phyloP scores from a whole-genome alignment of 1,140 invertebrate genomes.

The Lithobius niger region DNA sequence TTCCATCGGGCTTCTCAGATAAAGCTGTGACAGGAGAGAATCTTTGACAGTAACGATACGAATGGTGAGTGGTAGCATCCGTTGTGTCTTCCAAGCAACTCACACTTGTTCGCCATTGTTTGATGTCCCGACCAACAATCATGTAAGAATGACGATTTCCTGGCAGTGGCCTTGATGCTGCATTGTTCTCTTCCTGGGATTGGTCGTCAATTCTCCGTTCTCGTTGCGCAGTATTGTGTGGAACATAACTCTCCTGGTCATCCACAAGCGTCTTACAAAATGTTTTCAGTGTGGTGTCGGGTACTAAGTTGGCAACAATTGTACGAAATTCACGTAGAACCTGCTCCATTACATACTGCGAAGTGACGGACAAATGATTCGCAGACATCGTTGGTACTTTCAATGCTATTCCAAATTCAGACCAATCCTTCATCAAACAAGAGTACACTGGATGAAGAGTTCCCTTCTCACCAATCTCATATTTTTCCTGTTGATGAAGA shows the following conservation, averaged over 20 bases:
- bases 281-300: conserved; percentile 24
- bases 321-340: conserved; percentile 12
- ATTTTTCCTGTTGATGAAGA: conserved; percentile 9
- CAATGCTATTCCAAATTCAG: conserved; percentile 40
- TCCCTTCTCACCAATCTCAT: conserved; percentile 33
- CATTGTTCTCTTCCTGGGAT: not conserved
- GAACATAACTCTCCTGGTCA: conserved; percentile 32
- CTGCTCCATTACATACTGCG: conserved; percentile 26
- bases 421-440: conserved; percentile 40
- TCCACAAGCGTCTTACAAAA: conserved; percentile 20
- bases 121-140: conserved; percentile 46
- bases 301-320: conserved; percentile 20
- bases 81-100: not conserved
- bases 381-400: conserved; percentile 25
- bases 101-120: conserved; percentile 38
- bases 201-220: not conserved
- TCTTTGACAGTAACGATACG: too few species aligned
- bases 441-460: conserved; percentile 39
- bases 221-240: conserved; percentile 33
- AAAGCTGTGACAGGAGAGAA: too few species aligned
- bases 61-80: too few species aligned
- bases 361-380: conserved; percentile 17
- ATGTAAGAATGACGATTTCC: conserved; percentile 29
- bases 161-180: too few species aligned
- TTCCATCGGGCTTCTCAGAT: too few species aligned